Evolutionary conservation across 2,113 vertebrate species (phyloP), one percentile per base, ranked within the genome.

Genomic region (Nettapus auritus): DNA sequence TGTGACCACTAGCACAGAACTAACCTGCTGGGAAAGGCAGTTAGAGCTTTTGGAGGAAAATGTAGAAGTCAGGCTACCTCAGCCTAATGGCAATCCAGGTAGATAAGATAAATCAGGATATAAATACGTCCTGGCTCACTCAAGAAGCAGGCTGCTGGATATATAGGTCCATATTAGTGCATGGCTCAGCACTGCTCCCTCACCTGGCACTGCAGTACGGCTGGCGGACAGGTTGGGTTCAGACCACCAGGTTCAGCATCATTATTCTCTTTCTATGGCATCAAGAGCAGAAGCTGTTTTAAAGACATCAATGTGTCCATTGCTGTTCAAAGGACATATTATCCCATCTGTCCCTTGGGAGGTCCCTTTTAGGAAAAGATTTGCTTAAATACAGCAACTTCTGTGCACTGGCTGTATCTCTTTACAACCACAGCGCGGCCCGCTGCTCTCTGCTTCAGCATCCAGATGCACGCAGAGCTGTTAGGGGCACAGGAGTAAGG

Each of bases 351-450:
- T 11, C 40, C 40, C 88, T 70, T 50, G 42, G 52, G 64, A 46
- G 11, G 67, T 60, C 6, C 11, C 13, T 60, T 29, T 42, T 73
- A 44, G 18, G 18, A 52, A 66, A 46, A 62, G 29, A 48, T 42
- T 56, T 75, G 19, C 62, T 31, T 53, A 12, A 9, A 34, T 9
- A 11, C 8, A 19, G 33, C 29, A 56, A 71, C 17, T 36, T 40
- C 16, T 0, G 0, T 29, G 18, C 26, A 16, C 26, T 25, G 53
- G 60, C 38, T 48, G 15, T 20, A 2, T 34, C 29, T 67, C 56
- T 16, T 1, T 5, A 42, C 38, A 46, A 11, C n/a, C 40, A 18
- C 15, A 13, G 28, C 0, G 0, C 4, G 70, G 22, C 48, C 21
- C 18, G 50, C 38, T 20, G 42, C 31, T 62, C 36, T 63, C 56